Conservation (phyloP, 2,797 vertebrate genomes). For the Fringilla coelebs region DNA sequence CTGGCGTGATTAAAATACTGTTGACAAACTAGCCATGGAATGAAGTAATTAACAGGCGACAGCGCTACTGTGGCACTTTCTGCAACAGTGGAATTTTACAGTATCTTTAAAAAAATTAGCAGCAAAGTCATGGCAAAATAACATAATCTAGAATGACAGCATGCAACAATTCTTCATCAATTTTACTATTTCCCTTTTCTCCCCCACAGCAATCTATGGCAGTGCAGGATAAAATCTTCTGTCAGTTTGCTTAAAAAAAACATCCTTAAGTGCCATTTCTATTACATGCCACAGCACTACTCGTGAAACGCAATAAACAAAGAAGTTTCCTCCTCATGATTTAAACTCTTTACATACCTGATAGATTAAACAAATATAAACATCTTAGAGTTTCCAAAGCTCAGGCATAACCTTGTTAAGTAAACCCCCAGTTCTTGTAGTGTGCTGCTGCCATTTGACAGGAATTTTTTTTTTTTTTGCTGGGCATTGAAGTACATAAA, state of each 20-base stretch:
- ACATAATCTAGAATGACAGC: slow-evolving; percentile 75
- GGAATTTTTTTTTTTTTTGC: slow-evolving; percentile 64
- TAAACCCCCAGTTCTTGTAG: slow-evolving; percentile 13
- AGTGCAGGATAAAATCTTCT: slow-evolving; percentile 64
- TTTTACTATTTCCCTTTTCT: slow-evolving; percentile 61
- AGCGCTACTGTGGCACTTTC: neutral
- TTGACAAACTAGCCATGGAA: slow-evolving; percentile 47
- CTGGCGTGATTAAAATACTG: slow-evolving; percentile 42
- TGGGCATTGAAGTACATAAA: slow-evolving; percentile 63
- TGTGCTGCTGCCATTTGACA: slow-evolving; percentile 12
- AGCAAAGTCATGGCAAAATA: slow-evolving; percentile 61
- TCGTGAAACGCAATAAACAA: slow-evolving; percentile 22
- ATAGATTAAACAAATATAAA: slow-evolving; percentile 38
- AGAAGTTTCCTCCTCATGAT: neutral
- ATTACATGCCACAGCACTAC: neutral
- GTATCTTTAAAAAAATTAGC: slow-evolving; percentile 61
- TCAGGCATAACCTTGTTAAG: neutral
- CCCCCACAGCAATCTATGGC: slow-evolving; percentile 65
- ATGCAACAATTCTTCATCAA: slow-evolving; percentile 73
- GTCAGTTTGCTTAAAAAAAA: slow-evolving; percentile 58
- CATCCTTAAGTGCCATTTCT: slow-evolving; percentile 48
- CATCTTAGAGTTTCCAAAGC: slow-evolving; percentile 25
- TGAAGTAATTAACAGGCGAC: slow-evolving; percentile 49
- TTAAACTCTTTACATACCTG: slow-evolving; percentile 20
- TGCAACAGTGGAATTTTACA: slow-evolving; percentile 14